phyloP scores from a whole-genome alignment of 1,140 invertebrate species.

The Pseudomyrmex dendroicus region DNA sequence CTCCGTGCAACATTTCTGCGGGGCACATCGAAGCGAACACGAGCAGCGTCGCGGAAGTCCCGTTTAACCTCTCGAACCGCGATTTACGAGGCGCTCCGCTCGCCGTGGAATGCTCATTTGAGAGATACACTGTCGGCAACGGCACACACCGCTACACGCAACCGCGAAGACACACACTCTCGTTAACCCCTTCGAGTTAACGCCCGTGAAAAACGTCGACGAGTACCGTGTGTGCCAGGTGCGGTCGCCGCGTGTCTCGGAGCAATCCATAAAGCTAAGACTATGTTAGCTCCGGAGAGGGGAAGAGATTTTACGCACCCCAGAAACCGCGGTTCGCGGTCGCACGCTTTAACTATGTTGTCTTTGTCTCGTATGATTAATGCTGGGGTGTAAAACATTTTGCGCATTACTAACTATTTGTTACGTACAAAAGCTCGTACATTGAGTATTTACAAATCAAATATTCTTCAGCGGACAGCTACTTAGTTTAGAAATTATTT shows the following conservation, averaged over 20 bases:
- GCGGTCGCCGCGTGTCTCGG: constrained; percentile 30
- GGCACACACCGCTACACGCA: constrained; percentile 28
- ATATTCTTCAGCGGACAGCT: not conserved
- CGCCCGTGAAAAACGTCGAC: constrained; percentile 25
- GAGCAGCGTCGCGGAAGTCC: constrained; percentile 58
- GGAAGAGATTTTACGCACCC: not conserved
- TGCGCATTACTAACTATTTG: not conserved
- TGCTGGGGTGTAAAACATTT: not conserved
- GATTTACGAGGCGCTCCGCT: constrained; percentile 56
- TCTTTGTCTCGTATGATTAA: not conserved
- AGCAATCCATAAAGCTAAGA: constrained; percentile 18
- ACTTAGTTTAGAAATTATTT: not conserved
- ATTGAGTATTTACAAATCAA: constrained; percentile 14
- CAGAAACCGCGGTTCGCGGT: not conserved
- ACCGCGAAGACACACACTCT: constrained; percentile 30
- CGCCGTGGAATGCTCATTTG: constrained; percentile 48
- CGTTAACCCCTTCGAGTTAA: constrained; percentile 51
- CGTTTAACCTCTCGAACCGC: constrained; percentile 61
- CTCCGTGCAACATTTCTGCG: constrained; percentile 30
- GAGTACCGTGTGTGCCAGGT: not conserved
- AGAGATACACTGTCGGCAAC: constrained; percentile 44
- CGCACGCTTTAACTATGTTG: not conserved
- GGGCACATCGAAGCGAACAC: constrained; percentile 28
- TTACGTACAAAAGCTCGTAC: not conserved
- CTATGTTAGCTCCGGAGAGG: not conserved